Base-by-base conservation (phyloP, 2,113 vertebrate genomes). In the Acanthochromis polyacanthus region DNA sequence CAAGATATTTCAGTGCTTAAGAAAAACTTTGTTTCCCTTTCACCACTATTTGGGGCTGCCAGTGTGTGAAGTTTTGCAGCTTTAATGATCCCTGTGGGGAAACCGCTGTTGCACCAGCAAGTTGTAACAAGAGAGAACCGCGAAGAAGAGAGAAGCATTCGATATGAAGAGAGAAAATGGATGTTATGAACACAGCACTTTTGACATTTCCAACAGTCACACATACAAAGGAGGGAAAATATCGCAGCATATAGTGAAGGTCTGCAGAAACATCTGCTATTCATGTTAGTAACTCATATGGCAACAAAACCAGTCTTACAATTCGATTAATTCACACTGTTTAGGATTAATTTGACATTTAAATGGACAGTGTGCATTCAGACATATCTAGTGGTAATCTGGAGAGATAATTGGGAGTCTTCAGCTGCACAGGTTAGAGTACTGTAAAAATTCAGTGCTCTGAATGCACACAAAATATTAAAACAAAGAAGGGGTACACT, bases 61-160 rank as follows among this genome's bases (percentile, higher is more conserved):
- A 81, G 56, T 71, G 51, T 76, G 64, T 74, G 77, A 84, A 83
- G 81, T 70, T 78, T 60, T 68, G 56, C 78, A 81, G 73, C 75
- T 82, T 84, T 91, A 88, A 91, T 84, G 78, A 87, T 88, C 82
- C 78, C 80, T 85, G 70, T 68, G 73, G 78, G 71, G 64, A 88
- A 88, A 89, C 57, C 8, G 30, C 78, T 78, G 80, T 67, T 76
- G 82, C 82, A 81, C 65, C 71, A 78, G 60, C 61, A 46, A 74
- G 62, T 70, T 57, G 71, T 74, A 71, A 74, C 62, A 81, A 82
- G 78, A 74, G 84, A 72, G 71, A 68, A 45, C 20, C 66, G 71
- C 74, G 67, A 58, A 56, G 43, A 74, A 74, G 77, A 86, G 68
- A 11, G 14, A 28, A 68, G 66, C 71, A 71, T 28, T 23, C 73